Percentiles rank a stretch among this genome's conserved stretches.
These are phyloP conservation scores for Eonycteris spelaea DNA, from an alignment of 2,113 vertebrate genomes.

Conservation along the genomic window DNA sequence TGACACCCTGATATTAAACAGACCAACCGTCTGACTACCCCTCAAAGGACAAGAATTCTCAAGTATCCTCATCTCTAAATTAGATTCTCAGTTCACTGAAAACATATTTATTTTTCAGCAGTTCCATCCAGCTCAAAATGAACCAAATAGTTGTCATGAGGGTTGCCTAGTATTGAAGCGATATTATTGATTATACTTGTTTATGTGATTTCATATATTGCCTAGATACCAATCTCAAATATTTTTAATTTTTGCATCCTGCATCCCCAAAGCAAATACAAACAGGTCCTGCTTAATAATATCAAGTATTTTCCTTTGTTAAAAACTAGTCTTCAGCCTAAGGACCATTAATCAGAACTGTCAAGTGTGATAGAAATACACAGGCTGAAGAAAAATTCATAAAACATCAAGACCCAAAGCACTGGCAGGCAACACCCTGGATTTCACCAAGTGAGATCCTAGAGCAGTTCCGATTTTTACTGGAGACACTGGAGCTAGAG, in stretches of 20 bases:
- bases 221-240: constrained; percentile 14
- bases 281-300: constrained; percentile 19
- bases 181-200: constrained; percentile 27
- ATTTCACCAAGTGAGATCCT: background rate
- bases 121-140: background rate
- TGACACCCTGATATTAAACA: constrained; percentile 52
- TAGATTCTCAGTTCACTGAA: background rate
- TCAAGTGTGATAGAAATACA: background rate
- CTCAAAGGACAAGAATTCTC: constrained; percentile 28
- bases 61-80: background rate
- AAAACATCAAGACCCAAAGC: background rate
- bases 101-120: background rate
- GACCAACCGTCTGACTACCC: background rate
- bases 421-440: background rate
- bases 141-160: background rate
- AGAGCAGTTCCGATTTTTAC: background rate
- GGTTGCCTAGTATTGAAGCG: background rate
- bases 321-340: constrained; percentile 23
- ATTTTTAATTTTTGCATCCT: constrained; percentile 13
- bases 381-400: background rate
- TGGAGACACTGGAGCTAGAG: background rate
- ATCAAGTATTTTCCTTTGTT: constrained; percentile 34
- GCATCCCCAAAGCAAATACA: background rate
- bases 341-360: constrained; percentile 47
- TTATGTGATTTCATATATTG: constrained; percentile 8